Evolutionary conservation across 2,113 vertebrate species (phyloP).

Genomic region (Dasypus novemcinctus): DNA sequence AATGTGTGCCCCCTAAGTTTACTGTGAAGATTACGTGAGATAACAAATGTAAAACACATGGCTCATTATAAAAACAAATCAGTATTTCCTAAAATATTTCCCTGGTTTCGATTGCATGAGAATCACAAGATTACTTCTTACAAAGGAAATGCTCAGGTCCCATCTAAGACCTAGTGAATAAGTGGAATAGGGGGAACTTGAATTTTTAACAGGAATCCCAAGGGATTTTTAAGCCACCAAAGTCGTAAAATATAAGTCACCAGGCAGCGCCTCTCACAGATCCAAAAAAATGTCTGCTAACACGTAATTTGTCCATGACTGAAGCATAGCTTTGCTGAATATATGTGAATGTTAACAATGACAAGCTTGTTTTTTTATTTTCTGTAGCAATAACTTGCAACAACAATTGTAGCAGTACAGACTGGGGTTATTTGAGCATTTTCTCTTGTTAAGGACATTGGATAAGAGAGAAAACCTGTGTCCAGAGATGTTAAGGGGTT

Average conservation of each 20-base stretch:
- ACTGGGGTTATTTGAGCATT: not conserved
- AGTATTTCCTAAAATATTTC: not conserved
- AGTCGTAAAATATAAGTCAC: not conserved
- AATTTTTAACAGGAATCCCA: not conserved
- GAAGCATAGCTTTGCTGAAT: not conserved
- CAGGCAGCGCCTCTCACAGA: not conserved
- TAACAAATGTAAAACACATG: not conserved
- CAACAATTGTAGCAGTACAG: not conserved
- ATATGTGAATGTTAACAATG: not conserved
- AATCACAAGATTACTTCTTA: not conserved
- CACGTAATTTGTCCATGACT: not conserved
- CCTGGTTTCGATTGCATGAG: not conserved
- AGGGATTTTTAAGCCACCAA: not conserved
- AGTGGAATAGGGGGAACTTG: not conserved
- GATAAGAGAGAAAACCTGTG: not conserved
- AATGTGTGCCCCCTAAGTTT: not conserved
- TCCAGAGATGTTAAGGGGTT: not conserved
- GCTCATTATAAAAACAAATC: not conserved
- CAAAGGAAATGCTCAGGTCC: rapidly evolving
- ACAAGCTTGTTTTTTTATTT: not conserved
- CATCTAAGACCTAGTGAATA: not conserved
- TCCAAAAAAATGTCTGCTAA: not conserved
- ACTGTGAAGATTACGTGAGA: not conserved
- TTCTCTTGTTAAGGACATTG: not conserved
- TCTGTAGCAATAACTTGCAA: not conserved